Percentiles rank a stretch among this genome's conserved stretches.
These are phyloP conservation scores for Urocynchramus pylzowi DNA, from an alignment of 2,113 vertebrate genomes.

Conservation along the genomic window DNA sequence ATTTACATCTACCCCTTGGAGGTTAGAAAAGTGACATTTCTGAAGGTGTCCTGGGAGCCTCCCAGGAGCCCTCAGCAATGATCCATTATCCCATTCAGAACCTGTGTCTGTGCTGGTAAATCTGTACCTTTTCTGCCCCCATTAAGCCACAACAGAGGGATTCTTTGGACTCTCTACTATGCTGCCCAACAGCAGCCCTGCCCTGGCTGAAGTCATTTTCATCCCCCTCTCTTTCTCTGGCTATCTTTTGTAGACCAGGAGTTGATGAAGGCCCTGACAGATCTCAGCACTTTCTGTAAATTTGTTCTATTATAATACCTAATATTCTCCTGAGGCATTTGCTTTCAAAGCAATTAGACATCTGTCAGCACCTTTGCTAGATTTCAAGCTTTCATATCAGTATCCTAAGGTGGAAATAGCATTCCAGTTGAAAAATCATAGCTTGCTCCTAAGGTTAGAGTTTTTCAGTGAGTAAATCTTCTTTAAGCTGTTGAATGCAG, in stretches of 20 bases:
- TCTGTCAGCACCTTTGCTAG: conserved; percentile 40
- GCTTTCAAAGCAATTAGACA: conserved; percentile 61
- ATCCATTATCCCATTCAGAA: neutral
- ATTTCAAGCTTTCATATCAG: conserved; percentile 12
- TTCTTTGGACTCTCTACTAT: neutral
- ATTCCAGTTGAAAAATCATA: conserved; percentile 54
- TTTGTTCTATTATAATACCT: conserved; percentile 26
- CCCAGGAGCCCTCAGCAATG: neutral
- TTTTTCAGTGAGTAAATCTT: conserved; percentile 57
- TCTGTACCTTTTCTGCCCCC: neutral
- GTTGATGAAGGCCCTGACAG: conserved; percentile 6
- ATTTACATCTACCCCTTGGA: neutral
- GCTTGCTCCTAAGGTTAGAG: conserved; percentile 10
- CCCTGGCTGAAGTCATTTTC: neutral
- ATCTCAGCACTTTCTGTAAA: conserved; percentile 32
- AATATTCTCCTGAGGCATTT: conserved; percentile 41
- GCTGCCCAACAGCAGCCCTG: neutral
- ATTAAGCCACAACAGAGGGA: neutral
- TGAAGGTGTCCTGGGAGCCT: neutral
- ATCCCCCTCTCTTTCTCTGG: neutral
- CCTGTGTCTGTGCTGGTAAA: neutral
- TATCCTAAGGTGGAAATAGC: conserved; percentile 59
- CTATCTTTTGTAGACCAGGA: neutral
- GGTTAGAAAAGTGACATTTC: neutral
- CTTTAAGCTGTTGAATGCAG: conserved; percentile 56